Percentiles rank a stretch among this genome's conserved stretches.
Conservation (phyloP, 1,140 invertebrate species). For the Heliconius eleuchia region DNA sequence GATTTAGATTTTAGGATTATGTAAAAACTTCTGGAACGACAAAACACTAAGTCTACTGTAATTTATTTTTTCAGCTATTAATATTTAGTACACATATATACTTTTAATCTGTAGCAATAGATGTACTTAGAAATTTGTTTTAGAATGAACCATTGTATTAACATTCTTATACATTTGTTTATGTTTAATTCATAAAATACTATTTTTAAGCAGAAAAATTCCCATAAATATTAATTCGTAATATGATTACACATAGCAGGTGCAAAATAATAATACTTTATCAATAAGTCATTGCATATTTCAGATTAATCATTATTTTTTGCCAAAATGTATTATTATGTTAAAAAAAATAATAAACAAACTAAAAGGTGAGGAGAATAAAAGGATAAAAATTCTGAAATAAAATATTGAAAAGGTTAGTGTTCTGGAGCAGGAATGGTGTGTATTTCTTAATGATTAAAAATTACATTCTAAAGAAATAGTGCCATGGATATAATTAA, state of each 20-base stretch:
- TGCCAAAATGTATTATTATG: background rate
- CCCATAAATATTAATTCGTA: background rate
- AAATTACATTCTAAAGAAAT: constrained; percentile 66
- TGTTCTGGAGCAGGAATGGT: constrained; percentile 8
- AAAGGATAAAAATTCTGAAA: background rate
- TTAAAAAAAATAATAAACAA: background rate
- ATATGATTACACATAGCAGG: background rate
- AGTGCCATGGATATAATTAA: constrained; percentile 68
- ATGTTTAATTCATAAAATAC: constrained; percentile 11
- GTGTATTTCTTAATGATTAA: constrained; percentile 17
- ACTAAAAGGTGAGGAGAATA: background rate
- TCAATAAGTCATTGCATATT: background rate
- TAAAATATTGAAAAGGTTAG: background rate
- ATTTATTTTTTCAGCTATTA: background rate
- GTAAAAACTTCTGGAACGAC: background rate
- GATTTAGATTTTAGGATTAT: background rate
- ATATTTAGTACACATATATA: background rate
- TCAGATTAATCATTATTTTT: background rate
- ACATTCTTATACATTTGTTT: background rate
- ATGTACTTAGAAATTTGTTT: background rate
- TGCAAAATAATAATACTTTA: background rate
- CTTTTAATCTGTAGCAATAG: background rate
- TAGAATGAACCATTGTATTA: background rate
- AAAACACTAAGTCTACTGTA: background rate
- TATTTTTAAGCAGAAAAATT: constrained; percentile 1